Percentiles rank a stretch among this genome's conserved stretches.
phyloP scores from a whole-genome alignment of 1,140 invertebrate genomes.

The Aleiodes sp. region DNA sequence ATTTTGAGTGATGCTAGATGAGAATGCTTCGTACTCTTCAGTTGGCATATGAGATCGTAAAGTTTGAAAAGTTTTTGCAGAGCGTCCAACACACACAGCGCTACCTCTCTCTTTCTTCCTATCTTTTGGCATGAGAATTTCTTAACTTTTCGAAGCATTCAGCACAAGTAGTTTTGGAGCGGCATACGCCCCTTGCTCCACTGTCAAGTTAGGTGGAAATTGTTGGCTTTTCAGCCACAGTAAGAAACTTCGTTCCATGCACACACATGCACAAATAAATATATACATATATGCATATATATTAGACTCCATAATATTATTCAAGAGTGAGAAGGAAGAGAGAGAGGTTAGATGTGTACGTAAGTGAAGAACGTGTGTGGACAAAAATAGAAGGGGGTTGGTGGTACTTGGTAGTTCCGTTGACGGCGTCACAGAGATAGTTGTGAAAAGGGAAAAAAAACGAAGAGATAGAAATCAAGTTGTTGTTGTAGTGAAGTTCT shows the following conservation, averaged over 20 bases:
- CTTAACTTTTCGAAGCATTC: constrained; percentile 36
- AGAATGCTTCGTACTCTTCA: constrained; percentile 3
- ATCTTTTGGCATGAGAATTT: constrained; percentile 32
- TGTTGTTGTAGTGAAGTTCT: background rate
- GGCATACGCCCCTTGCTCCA: constrained; percentile 18
- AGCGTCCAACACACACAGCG: background rate
- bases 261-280: background rate
- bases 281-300: background rate
- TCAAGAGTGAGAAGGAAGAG: constrained; percentile 1
- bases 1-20: constrained; percentile 20
- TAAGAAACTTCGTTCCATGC: constrained; percentile 22
- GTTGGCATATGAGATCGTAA: constrained; percentile 27
- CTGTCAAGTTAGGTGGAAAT: constrained; percentile 31
- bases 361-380: background rate
- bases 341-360: background rate
- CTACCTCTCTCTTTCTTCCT: background rate
- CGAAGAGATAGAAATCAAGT: background rate
- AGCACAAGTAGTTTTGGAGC: constrained; percentile 30
- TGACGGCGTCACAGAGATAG: background rate
- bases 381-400: constrained; percentile 5
- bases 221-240: constrained; percentile 37
- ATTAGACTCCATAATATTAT: constrained; percentile 23
- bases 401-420: background rate
- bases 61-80: constrained; percentile 23
- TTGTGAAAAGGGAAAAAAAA: too few species aligned